Percentiles rank a stretch among this genome's conserved stretches.
Conservation (phyloP, 2,113 vertebrate species). For the Actinemys pallida region DNA sequence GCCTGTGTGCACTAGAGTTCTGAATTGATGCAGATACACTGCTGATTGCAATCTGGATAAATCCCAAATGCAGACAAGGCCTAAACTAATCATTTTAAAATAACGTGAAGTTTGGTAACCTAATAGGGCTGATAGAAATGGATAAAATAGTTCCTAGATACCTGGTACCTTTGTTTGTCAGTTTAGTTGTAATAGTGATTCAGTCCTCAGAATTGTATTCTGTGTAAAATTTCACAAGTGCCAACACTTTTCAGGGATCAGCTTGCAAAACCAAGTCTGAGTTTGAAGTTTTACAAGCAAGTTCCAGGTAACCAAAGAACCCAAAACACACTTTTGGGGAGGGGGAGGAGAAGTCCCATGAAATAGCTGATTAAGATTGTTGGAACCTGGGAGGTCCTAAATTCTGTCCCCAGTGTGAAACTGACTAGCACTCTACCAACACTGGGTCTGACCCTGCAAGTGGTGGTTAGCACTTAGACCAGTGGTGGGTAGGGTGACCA, state of each 20-base stretch:
- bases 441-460: background rate
- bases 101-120: background rate
- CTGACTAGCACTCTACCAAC: background rate
- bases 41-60: background rate
- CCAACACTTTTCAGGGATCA: background rate
- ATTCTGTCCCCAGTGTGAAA: background rate
- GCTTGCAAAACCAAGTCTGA: slow-evolving; percentile 11
- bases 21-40: background rate
- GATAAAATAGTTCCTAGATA: background rate
- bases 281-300: background rate
- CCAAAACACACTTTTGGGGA: background rate
- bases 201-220: background rate
- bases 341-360: background rate
- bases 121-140: background rate
- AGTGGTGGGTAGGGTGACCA: too few species aligned
- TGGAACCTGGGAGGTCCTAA: accelerated
- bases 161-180: background rate
- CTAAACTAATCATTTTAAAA: background rate
- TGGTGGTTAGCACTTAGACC: too few species aligned
- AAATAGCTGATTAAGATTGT: background rate
- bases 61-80: background rate
- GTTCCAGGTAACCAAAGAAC: background rate
- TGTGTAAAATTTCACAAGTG: background rate
- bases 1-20: background rate
- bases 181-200: slow-evolving; percentile 1